A percentile compares a stretch with the other conserved stretches of the same genome.
Evolutionary conservation across 2,888 invertebrate species (phyloP).

Genomic region (Zygogramma bicolorata): DNA sequence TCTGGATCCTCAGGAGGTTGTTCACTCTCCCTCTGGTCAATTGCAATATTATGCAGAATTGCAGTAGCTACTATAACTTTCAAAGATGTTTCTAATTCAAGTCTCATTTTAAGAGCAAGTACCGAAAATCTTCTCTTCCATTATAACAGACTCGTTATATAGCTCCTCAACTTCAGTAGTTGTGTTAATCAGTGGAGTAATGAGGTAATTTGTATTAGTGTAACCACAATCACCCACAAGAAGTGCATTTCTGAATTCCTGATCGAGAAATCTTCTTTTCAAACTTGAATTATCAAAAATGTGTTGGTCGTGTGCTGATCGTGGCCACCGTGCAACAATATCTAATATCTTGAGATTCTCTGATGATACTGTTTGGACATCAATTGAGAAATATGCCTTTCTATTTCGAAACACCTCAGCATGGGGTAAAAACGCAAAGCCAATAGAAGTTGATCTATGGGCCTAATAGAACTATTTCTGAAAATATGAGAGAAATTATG

Average conservation of each 20-base stretch:
- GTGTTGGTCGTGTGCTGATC: slow-evolving; percentile 21
- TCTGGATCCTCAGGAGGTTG: background rate
- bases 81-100: background rate
- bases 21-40: background rate
- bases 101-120: slow-evolving; percentile 31
- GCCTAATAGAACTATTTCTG: background rate
- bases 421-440: slow-evolving; percentile 1
- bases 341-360: slow-evolving; percentile 11
- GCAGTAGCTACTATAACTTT: background rate
- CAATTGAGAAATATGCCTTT: slow-evolving; percentile 33
- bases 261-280: slow-evolving; percentile 26
- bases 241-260: slow-evolving; percentile 31
- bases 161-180: slow-evolving; percentile 33
- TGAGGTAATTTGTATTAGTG: slow-evolving; percentile 40
- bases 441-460: background rate
- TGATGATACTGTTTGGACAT: slow-evolving; percentile 29
- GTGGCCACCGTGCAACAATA: slow-evolving; percentile 11
- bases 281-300: slow-evolving; percentile 31
- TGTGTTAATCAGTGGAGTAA: slow-evolving; percentile 49
- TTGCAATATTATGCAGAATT: background rate
- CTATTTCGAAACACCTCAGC: no score
- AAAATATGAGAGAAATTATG: no score
- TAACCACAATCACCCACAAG: slow-evolving; percentile 55
- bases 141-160: slow-evolving; percentile 50
- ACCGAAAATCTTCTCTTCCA: no score